Base-by-base conservation (phyloP, 30 jellyfish, hydroid and myxozoan species). In the Aurelia sp. region DNA sequence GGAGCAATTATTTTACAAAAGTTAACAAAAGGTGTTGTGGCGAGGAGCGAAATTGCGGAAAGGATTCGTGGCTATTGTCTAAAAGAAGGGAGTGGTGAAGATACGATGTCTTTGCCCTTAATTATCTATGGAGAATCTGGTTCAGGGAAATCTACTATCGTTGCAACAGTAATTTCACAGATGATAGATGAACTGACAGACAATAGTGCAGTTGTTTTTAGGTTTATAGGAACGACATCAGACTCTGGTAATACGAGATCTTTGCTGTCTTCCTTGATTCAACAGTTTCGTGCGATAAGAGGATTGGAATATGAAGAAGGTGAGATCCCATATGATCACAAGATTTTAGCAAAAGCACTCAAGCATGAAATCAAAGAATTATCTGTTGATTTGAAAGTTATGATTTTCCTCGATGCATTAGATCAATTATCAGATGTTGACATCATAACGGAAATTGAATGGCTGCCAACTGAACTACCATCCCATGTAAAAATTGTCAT, bases 381-480 rank as follows among this genome's bases (percentile, higher is more conserved):
- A 41, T 41, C 52, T 41, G 30, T 6, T 31, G 41, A 44, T 22
- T 12, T 9, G 11, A 20, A 35, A 5, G 40, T 61, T 13, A 2
- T 77, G 20, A 59, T 77, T 10, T 77, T 77, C 62, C 67, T 77
- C 21, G 88, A 77, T 61, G 88, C 88, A 3, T 66, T 77, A 19
- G 88, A 77, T 77, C 88, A 77, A 40, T 27, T 77, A 30, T 41
- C 88, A 77, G 88, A 77, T 62, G 88, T 61, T 41, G 78, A 77
- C 52, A 10, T 61, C 40, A n/a, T n/a, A n/a, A n/a, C n/a, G n/a
- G n/a, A n/a, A n/a, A n/a, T n/a, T n/a, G n/a, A n/a, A n/a, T n/a
- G 88, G 88, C 50, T 77, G 67, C 78, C 88, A 77, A 18, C 5
- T 31, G 33, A 51, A 4, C 22, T 77, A 47, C 78, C 88, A 13